Evolutionary conservation across 2,888 invertebrate species (phyloP).

Genomic region (Trypoxylon attenuatum): DNA sequence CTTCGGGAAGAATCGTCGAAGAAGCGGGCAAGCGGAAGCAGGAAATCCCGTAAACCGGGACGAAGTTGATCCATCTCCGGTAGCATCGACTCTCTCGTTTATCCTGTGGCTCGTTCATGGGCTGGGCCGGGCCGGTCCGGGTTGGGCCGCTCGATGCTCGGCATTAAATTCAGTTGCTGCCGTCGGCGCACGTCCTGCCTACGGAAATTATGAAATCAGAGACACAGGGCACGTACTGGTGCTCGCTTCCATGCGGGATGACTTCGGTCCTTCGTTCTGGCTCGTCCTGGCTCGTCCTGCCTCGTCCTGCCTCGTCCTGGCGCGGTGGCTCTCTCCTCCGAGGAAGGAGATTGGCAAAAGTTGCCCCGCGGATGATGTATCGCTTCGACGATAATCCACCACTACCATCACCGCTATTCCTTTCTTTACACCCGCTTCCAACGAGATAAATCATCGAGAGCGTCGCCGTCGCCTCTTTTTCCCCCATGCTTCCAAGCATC

Average conservation of each 20-base stretch:
- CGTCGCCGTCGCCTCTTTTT: constrained; percentile 12
- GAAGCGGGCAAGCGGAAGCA: no score
- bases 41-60: neutral
- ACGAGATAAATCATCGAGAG: constrained; percentile 40
- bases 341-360: constrained; percentile 55
- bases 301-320: neutral
- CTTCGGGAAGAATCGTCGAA: no score
- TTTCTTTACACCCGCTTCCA: neutral
- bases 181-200: constrained; percentile 57
- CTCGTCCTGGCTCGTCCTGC: no score
- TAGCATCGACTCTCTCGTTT: constrained; percentile 41
- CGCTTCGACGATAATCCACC: constrained; percentile 53
- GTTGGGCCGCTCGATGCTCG: constrained; percentile 41
- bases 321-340: constrained; percentile 19
- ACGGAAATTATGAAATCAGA: constrained; percentile 75
- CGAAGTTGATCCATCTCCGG: constrained; percentile 48
- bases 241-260: constrained; percentile 46
- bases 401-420: constrained; percentile 4
- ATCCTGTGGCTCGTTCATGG: no score
- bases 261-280: constrained; percentile 37
- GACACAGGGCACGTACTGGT: constrained; percentile 71
- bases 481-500: no score
- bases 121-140: no score
- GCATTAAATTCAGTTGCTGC: constrained; percentile 54
- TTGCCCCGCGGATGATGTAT: constrained; percentile 55